Evolutionary conservation across 23 tunicate species (phyloP).

Genomic region (Ciona savignyi): DNA sequence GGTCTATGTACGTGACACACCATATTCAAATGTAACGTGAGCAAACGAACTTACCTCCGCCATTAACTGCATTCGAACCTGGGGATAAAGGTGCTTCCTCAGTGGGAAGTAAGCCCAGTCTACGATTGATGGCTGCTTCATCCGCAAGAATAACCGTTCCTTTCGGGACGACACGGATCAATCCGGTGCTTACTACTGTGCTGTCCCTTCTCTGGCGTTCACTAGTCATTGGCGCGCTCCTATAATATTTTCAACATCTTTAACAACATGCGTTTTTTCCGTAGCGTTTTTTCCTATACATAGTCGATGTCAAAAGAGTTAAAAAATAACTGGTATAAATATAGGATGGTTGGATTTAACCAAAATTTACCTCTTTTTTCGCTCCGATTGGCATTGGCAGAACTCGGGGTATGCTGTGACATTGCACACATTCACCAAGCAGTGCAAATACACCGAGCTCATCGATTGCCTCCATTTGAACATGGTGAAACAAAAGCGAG

Average conservation of each 20-base stretch:
- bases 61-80: neutral
- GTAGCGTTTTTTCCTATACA: too few species aligned
- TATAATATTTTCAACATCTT: too few species aligned
- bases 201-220: neutral
- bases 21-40: too few species aligned
- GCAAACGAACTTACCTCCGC: neutral
- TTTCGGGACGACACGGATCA: neutral
- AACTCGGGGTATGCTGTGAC: conserved; percentile 39
- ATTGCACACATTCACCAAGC: conserved; percentile 67
- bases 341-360: too few species aligned
- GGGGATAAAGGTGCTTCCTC: neutral
- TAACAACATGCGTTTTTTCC: too few species aligned
- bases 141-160: neutral
- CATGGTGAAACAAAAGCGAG: conserved; percentile 60
- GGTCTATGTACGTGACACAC: too few species aligned
- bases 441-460: conserved; percentile 53
- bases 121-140: neutral
- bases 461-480: conserved; percentile 45
- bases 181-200: neutral
- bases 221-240: neutral
- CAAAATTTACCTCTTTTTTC: conserved; percentile 42
- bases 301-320: too few species aligned
- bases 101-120: neutral
- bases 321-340: too few species aligned
- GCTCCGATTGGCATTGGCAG: conserved; percentile 32